phyloP scores from a whole-genome alignment of 2,797 vertebrate genomes.

The Xenops minutus region DNA sequence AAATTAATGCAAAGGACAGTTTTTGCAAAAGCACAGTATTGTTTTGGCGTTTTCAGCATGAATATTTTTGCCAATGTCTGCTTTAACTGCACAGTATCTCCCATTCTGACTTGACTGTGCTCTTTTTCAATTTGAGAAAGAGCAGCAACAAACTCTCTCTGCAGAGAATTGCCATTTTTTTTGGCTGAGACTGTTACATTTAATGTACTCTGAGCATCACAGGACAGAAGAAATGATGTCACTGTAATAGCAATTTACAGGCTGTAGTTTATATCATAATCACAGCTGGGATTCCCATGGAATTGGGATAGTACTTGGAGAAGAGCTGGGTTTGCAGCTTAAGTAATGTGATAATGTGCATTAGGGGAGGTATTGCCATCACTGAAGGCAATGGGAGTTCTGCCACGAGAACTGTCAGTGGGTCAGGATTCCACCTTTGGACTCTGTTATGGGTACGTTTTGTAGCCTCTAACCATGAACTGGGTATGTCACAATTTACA shows the following conservation, averaged over 20 bases:
- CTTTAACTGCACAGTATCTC: not conserved
- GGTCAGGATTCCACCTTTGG: not conserved
- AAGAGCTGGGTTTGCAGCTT: not conserved
- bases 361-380: not conserved
- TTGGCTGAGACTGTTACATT: not conserved
- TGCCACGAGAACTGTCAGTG: not conserved
- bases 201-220: not conserved
- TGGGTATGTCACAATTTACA: not conserved
- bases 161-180: not conserved
- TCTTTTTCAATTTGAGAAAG: not conserved
- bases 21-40: not conserved
- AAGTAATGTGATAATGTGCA: not conserved
- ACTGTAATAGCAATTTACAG: not conserved
- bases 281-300: not conserved
- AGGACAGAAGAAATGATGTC: not conserved
- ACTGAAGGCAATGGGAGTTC: not conserved
- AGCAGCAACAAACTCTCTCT: not conserved
- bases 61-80: not conserved
- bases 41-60: not conserved
- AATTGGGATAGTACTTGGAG: not conserved
- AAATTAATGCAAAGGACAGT: not conserved
- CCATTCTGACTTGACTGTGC: not conserved
- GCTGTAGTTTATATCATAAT: not conserved
- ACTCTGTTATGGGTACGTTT: not conserved
- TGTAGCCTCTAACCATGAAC: not conserved